phyloP scores from a whole-genome alignment of 1,140 invertebrate genomes.

The Drosophila ohnishii region DNA sequence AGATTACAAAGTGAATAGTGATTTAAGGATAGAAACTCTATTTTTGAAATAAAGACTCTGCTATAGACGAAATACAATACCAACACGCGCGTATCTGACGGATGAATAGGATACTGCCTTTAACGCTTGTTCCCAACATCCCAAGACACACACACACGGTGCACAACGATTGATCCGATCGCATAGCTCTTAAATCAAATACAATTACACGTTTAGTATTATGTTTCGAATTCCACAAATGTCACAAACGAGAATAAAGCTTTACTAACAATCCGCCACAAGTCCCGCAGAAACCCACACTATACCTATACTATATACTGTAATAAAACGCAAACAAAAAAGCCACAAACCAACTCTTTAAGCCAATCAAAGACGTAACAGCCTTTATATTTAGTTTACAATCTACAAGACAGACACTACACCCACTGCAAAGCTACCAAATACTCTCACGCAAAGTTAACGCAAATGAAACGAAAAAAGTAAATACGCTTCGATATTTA shows the following conservation, averaged over 20 bases:
- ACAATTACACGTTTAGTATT: slow-evolving; percentile 59
- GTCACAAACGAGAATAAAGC: slow-evolving; percentile 72
- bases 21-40: slow-evolving; percentile 78
- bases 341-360: slow-evolving; percentile 12
- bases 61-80: slow-evolving; percentile 76
- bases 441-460: slow-evolving; percentile 78
- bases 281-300: slow-evolving; percentile 44
- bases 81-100: slow-evolving; percentile 46
- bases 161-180: slow-evolving; percentile 65
- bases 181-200: slow-evolving; percentile 40
- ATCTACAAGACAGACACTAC: slow-evolving; percentile 27
- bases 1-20: slow-evolving; percentile 65
- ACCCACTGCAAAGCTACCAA: slow-evolving; percentile 70
- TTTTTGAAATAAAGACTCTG: slow-evolving; percentile 80
- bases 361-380: slow-evolving; percentile 41
- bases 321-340: slow-evolving; percentile 24
- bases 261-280: slow-evolving; percentile 58
- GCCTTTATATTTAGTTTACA: slow-evolving; percentile 55
- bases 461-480: slow-evolving; percentile 74
- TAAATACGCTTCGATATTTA: slow-evolving; percentile 67
- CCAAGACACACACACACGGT: slow-evolving; percentile 26
- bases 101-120: slow-evolving; percentile 65
- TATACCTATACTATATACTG: slow-evolving; percentile 27
- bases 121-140: slow-evolving; percentile 39
- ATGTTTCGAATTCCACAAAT: slow-evolving; percentile 67